phyloP scores from a whole-genome alignment of 2,113 vertebrate species.

The Myotis lucifugus region DNA sequence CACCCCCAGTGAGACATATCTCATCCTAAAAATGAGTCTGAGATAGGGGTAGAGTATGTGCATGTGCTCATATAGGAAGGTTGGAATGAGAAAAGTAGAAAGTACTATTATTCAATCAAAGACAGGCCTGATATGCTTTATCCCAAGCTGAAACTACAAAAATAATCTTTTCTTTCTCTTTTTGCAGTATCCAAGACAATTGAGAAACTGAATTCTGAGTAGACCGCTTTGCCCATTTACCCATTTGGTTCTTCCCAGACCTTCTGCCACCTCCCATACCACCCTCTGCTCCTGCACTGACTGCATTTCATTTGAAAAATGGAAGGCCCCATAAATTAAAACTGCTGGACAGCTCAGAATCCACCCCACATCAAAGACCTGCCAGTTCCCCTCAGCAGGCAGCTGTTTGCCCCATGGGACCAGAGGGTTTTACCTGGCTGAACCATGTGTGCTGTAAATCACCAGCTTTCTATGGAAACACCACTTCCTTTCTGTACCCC shows the following conservation, averaged over 20 bases:
- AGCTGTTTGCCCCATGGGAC: slow-evolving; percentile 59
- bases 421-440: slow-evolving; percentile 76
- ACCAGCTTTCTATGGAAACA: slow-evolving; percentile 74
- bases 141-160: slow-evolving; percentile 39
- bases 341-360: neutral
- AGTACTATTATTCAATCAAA: neutral
- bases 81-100: neutral
- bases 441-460: slow-evolving; percentile 74
- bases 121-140: neutral
- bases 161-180: neutral
- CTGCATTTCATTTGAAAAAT: slow-evolving; percentile 55
- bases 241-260: neutral
- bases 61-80: neutral
- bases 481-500: slow-evolving; percentile 53
- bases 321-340: slow-evolving; percentile 14
- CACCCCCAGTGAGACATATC: neutral
- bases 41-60: neutral
- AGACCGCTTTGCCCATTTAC: slow-evolving; percentile 19
- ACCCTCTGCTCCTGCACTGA: slow-evolving; percentile 10
- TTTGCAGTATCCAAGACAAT: neutral
- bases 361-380: neutral
- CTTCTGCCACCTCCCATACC: neutral
- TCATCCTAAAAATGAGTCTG: slow-evolving; percentile 1
- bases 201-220: slow-evolving; percentile 19
- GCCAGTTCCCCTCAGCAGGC: slow-evolving; percentile 49